Evolutionary conservation across 2,888 invertebrate species (phyloP).

Genomic region (Agrotis segetum): DNA sequence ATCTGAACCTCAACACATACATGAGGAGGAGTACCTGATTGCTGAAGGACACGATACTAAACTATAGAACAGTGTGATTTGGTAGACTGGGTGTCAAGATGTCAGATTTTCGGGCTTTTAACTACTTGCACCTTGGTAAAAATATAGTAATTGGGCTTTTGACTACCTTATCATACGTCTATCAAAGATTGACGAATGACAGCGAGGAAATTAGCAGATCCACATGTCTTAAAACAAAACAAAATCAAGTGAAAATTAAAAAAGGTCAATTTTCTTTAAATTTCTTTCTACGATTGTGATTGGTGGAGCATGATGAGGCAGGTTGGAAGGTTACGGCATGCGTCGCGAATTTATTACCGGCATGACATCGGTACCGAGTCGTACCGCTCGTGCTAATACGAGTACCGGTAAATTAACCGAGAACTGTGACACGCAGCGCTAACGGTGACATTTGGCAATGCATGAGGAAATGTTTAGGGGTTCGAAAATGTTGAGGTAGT

Average conservation of each 20-base stretch:
- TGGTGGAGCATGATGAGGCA: conserved; percentile 12
- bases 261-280: not conserved
- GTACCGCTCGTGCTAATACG: conserved; percentile 41
- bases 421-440: conserved; percentile 7
- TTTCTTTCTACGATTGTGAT: not conserved
- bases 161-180: no score
- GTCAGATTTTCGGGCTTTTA: no score
- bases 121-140: no score
- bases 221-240: not conserved
- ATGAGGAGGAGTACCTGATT: no score
- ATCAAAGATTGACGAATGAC: no score
- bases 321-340: conserved; percentile 23
- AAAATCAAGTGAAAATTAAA: not conserved
- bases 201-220: not conserved
- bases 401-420: not conserved
- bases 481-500: not conserved
- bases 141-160: no score
- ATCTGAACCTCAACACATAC: no score
- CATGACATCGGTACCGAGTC: conserved; percentile 30
- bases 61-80: no score
- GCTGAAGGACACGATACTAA: no score
- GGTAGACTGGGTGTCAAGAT: no score
- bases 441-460: conserved; percentile 27
- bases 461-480: not conserved
- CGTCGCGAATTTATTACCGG: conserved; percentile 40